phyloP scores from a whole-genome alignment of 1,140 invertebrate genomes.

The Penaeus vannamei region DNA sequence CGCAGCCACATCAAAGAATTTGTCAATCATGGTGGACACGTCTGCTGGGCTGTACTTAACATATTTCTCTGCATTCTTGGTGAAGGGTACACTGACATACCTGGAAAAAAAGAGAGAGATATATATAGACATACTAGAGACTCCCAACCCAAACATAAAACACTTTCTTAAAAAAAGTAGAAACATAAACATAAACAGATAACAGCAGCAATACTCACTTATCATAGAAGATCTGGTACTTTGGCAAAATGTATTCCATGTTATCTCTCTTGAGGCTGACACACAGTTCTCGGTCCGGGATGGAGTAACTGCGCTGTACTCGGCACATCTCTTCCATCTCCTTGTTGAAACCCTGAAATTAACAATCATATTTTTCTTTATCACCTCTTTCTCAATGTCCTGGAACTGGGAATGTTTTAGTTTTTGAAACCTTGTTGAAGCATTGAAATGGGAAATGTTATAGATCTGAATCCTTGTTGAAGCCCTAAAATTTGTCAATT shows the following conservation, averaged over 20 bases:
- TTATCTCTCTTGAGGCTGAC: conserved; percentile 88
- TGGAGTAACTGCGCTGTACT: conserved; percentile 90
- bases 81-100: conserved; percentile 83
- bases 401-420: no score
- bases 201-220: conserved; percentile 74
- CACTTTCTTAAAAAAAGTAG: background rate
- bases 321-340: conserved; percentile 92
- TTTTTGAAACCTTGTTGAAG: no score
- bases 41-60: conserved; percentile 91
- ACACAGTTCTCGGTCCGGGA: conserved; percentile 90
- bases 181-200: background rate
- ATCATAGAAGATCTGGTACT: conserved; percentile 85
- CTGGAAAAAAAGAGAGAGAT: conserved; percentile 72
- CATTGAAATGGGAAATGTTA: no score
- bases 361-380: no score
- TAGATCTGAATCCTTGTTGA: no score
- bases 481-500: no score
- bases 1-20: conserved; percentile 86
- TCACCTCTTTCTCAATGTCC: no score
- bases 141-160: background rate
- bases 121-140: no score
- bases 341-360: conserved; percentile 88
- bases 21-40: conserved; percentile 83
- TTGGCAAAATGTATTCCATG: conserved; percentile 87
- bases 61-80: conserved; percentile 95